Evolutionary conservation across 2,113 vertebrate species (phyloP).

Genomic region (Caretta caretta): DNA sequence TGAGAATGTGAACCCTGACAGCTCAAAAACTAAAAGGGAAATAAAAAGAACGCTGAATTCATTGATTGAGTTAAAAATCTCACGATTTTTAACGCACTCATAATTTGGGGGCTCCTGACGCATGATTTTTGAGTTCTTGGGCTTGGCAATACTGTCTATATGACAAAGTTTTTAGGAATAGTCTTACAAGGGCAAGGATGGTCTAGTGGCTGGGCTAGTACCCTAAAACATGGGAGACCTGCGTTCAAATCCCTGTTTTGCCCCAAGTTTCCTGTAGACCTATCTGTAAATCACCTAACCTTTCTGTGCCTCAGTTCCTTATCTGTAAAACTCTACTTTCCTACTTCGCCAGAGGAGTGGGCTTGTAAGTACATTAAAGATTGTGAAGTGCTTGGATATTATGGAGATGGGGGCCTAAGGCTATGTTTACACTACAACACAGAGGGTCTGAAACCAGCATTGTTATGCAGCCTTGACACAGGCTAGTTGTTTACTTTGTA

Average conservation of each 20-base stretch:
- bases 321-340: neutral
- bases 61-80: neutral
- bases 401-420: neutral
- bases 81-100: fast-evolving
- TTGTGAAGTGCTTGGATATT: neutral
- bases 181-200: neutral
- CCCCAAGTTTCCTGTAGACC: neutral
- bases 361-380: neutral
- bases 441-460: neutral
- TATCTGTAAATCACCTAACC: neutral
- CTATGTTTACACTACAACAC: neutral
- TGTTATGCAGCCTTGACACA: too few species aligned
- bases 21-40: neutral
- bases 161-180: neutral
- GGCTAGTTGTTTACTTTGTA: neutral
- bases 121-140: neutral
- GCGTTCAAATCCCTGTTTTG: neutral
- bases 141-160: neutral
- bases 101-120: neutral
- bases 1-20: neutral
- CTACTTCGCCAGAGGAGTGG: neutral
- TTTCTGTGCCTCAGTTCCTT: neutral
- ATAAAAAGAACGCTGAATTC: neutral
- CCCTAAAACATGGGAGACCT: fast-evolving
- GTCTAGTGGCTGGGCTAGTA: neutral